Evolutionary conservation across 2,888 invertebrate genomes (phyloP).

Genomic region (Rhodophaea formosa): DNA sequence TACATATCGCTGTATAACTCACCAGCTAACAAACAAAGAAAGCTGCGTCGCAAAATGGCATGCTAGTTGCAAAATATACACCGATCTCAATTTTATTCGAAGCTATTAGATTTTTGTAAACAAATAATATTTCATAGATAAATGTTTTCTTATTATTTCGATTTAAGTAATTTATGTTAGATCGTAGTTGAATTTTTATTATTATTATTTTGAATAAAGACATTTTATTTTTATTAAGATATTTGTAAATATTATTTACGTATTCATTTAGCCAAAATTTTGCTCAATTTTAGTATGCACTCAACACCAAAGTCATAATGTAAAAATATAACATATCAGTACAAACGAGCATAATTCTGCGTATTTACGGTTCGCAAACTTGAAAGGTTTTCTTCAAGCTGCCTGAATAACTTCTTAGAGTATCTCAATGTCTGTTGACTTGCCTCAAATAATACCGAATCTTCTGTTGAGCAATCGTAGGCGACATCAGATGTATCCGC

Average conservation of each 20-base stretch:
- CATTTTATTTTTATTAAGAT: slow-evolving; percentile 67
- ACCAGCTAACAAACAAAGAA: slow-evolving; percentile 17
- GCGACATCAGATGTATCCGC: slow-evolving; percentile 33
- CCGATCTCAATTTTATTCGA: slow-evolving; percentile 78
- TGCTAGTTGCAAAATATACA: slow-evolving; percentile 48
- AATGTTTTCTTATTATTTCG: slow-evolving; percentile 47
- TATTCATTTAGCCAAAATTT: slow-evolving; percentile 79
- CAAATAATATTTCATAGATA: slow-evolving; percentile 47
- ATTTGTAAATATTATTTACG: slow-evolving; percentile 65
- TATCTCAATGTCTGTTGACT: neutral
- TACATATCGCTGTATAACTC: slow-evolving; percentile 17
- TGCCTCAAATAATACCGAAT: slow-evolving; percentile 3
- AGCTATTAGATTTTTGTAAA: slow-evolving; percentile 73
- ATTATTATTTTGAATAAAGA: slow-evolving; percentile 65
- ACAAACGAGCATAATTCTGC: slow-evolving; percentile 70
- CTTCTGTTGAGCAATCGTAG: slow-evolving; percentile 15
- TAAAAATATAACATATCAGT: slow-evolving; percentile 70
- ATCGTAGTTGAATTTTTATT: slow-evolving; percentile 56
- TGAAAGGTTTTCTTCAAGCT: slow-evolving; percentile 3
- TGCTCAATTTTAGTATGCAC: slow-evolving; percentile 78
- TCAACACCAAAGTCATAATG: slow-evolving; percentile 80
- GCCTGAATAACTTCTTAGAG: neutral
- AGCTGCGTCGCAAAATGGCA: slow-evolving; percentile 22
- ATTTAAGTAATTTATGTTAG: slow-evolving; percentile 53
- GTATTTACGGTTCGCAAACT: slow-evolving; percentile 1